Base-by-base conservation (phyloP, 2,797 vertebrate genomes). In the Pipistrellus pygmaeus region DNA sequence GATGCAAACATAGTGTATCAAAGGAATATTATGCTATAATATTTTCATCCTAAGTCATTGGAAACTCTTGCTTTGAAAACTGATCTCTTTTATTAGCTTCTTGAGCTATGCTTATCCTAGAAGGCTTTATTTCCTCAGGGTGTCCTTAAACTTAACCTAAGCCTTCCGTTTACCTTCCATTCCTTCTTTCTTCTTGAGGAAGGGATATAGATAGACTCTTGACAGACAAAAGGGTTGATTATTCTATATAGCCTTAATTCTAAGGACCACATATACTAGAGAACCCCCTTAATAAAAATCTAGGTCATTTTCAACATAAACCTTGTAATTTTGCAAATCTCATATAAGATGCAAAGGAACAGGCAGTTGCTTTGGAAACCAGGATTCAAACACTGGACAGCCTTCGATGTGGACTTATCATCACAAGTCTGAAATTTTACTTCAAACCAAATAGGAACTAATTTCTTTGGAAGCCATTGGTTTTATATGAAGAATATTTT, bases 361-460 rank as follows among this genome's bases (percentile, higher is more conserved):
- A 85, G 9, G 21, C 27, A 35, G 91, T 84, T 96, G 82, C 82
- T 96, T 91, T 96, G 75, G 71, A 84, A 93, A 97, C 80, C 76
- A 82, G 62, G 17, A 76, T 62, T 88, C 68, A 85, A 91, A 85
- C 21, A 76, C 1, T 55, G 60, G 85, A 17, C 60, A 86, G 46
- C 9, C 48, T 95, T 57, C 80, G 48, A 83, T 48, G 21, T 46
- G 66, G 23, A 69, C 90, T 60, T 88, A 27, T 64, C 92, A 96
- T 81, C 83, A 80, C 9, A 91, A 93, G 32, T 3, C n/a, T 85
- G 35, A 88, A 89, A 32, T 87, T 83, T 81, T 53, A 12, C 75
- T 91, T 76, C 48, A 25, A 95, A 94, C 30, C 51, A 82, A 85
- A 90, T 20, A 85, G 48, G n/a, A 90, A 91, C 14, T 6, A 30